These are phyloP conservation scores for Glomeris marginata DNA, from an alignment of 2,888 invertebrate species.

Conservation along the genomic window DNA sequence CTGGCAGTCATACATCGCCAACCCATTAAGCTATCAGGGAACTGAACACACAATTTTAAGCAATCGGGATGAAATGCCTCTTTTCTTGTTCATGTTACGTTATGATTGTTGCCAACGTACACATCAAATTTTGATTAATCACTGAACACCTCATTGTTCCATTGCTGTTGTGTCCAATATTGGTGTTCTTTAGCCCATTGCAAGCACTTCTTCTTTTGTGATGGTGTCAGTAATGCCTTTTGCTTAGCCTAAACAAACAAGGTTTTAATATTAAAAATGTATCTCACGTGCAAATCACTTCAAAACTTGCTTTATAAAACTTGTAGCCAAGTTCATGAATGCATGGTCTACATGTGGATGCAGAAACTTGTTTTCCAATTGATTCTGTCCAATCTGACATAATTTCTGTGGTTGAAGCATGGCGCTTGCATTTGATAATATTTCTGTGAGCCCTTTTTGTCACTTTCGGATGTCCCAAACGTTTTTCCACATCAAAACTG, in stretches of 20 bases:
- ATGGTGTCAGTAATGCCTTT: too few species aligned
- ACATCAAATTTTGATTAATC: too few species aligned
- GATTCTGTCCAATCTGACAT: not conserved
- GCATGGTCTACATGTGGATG: not conserved
- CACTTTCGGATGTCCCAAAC: not conserved
- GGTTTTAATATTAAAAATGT: not conserved
- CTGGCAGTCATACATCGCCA: not conserved
- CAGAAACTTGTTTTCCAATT: not conserved
- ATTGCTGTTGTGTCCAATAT: too few species aligned
- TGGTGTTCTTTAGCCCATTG: too few species aligned
- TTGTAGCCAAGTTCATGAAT: conserved; percentile 3
- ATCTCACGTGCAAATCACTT: not conserved
- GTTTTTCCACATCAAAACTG: not conserved
- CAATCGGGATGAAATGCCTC: not conserved
- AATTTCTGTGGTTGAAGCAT: not conserved
- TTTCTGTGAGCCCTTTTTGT: conserved; percentile 2
- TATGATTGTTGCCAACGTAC: too few species aligned
- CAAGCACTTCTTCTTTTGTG: too few species aligned
- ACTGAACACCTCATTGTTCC: too few species aligned
- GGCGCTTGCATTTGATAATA: not conserved
- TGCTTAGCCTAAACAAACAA: too few species aligned
- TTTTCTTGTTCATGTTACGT: too few species aligned
- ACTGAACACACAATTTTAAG: not conserved
- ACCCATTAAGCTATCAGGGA: not conserved
- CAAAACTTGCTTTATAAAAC: not conserved